Evolutionary conservation across 2,888 invertebrate species (phyloP).

Genomic region (Thera obeliscata): DNA sequence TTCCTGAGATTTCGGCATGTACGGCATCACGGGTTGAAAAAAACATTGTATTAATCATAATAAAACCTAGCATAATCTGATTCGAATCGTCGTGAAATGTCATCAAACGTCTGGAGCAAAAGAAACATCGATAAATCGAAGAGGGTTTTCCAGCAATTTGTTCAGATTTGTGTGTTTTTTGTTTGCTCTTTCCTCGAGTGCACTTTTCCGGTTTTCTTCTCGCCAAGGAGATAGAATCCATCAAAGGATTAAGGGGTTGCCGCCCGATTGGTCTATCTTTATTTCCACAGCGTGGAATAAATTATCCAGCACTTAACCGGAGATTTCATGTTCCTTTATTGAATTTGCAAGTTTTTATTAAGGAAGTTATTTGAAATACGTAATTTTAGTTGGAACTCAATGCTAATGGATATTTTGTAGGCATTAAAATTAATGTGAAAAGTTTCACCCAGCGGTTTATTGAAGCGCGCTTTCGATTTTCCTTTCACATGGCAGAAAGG

Average conservation of each 20-base stretch:
- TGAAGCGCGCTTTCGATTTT: conserved; percentile 21
- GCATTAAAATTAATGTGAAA: conserved; percentile 21
- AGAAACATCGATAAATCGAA: conserved; percentile 24
- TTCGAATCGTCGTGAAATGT: neutral
- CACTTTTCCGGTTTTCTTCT: conserved; percentile 70
- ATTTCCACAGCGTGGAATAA: conserved; percentile 75
- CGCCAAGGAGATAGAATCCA: conserved; percentile 70
- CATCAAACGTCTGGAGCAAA: conserved; percentile 1
- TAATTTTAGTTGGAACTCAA: conserved; percentile 14
- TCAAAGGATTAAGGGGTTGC: conserved; percentile 78
- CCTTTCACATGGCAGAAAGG: conserved; percentile 24
- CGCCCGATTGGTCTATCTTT: conserved; percentile 71
- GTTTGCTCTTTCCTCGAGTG: conserved; percentile 62
- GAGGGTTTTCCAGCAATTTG: conserved; percentile 33
- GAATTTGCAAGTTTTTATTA: conserved; percentile 24
- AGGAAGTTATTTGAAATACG: conserved; percentile 20
- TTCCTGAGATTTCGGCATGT: too few relatives aligned
- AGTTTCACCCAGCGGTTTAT: conserved; percentile 18
- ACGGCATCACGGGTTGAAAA: too few relatives aligned
- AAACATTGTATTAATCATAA: too few relatives aligned
- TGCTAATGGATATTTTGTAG: conserved; percentile 23
- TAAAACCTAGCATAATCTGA: neutral
- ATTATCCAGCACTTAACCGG: conserved; percentile 75
- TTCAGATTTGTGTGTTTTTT: conserved; percentile 49
- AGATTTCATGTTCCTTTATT: conserved; percentile 53